A percentile compares a stretch with the other conserved stretches of the same genome.
These are phyloP conservation scores for Prostheceraeus crozeri DNA, from an alignment of 2,888 invertebrate species.

Conservation along the genomic window DNA sequence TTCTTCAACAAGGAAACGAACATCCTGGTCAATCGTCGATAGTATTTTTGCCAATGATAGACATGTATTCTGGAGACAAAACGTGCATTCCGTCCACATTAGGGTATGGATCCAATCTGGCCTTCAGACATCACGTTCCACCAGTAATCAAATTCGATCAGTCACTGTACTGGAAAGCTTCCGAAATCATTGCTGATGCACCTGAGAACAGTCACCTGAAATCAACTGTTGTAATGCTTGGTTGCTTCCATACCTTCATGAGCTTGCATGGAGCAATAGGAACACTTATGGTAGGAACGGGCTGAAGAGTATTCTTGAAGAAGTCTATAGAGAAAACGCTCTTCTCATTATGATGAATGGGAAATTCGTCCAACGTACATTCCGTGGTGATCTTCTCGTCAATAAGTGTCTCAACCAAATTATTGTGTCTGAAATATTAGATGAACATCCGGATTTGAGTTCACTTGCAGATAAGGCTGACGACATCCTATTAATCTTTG, in stretches of 20 bases:
- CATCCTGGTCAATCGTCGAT: not conserved
- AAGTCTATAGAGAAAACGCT: conserved; percentile 30
- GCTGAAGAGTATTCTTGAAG: conserved; percentile 27
- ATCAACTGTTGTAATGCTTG: conserved; percentile 31
- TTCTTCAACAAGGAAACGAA: too few relatives aligned
- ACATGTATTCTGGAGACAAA: not conserved
- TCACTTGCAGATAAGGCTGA: conserved; percentile 28
- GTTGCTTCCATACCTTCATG: conserved; percentile 32
- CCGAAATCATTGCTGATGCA: conserved; percentile 31
- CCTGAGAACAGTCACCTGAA: conserved; percentile 39
- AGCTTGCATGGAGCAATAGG: conserved; percentile 32
- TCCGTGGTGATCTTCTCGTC: conserved; percentile 31
- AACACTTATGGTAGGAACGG: conserved; percentile 31
- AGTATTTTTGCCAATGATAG: not conserved
- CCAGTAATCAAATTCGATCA: too few relatives aligned
- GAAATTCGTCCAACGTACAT: conserved; percentile 17
- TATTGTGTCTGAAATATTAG: conserved; percentile 26
- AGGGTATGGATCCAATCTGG: conserved; percentile 21
- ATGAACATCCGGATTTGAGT: conserved; percentile 30
- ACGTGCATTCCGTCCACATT: conserved; percentile 15
- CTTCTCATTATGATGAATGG: conserved; percentile 32
- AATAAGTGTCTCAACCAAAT: conserved; percentile 31
- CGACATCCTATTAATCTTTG: conserved; percentile 15
- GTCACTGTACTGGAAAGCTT: too few relatives aligned
- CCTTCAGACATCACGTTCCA: conserved; percentile 29